A percentile compares a stretch with the other conserved stretches of the same genome.
Conservation (phyloP, 1,140 invertebrate genomes). For the Catajapyx aquilonaris region DNA sequence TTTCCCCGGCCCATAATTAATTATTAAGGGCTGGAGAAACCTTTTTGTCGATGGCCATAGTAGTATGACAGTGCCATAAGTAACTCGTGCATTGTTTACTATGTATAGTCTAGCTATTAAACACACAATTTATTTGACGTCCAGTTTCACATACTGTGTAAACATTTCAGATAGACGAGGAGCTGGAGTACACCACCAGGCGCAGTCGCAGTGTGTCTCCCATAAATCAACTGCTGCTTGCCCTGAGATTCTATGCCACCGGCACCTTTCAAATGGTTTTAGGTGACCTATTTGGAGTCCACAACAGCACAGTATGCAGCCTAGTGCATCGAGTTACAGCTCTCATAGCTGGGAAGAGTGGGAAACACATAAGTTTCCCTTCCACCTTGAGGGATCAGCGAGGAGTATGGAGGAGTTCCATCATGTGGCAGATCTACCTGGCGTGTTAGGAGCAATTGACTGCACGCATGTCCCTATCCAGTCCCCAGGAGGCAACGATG, state of each 20-base stretch:
- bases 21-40: too few relatives aligned
- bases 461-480: neutral
- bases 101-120: too few relatives aligned
- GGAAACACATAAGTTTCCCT: neutral
- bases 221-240: conserved; percentile 2
- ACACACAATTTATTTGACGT: too few relatives aligned
- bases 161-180: conserved; percentile 2
- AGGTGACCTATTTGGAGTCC: conserved; percentile 1
- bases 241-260: conserved; percentile 1
- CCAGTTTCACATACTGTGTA: too few relatives aligned
- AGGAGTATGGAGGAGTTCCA: conserved; percentile 1
- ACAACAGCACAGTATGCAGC: neutral
- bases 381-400: neutral
- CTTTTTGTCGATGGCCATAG: too few relatives aligned
- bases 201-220: conserved; percentile 3
- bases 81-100: too few relatives aligned
- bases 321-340: neutral
- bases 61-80: too few relatives aligned
- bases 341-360: neutral
- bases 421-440: neutral
- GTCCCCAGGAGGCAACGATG: conserved; percentile 4
- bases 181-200: conserved; percentile 1
- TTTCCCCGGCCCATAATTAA: too few relatives aligned
- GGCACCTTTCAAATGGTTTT: conserved; percentile 3
- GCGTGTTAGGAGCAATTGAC: neutral